Base-by-base conservation (phyloP, 2,888 invertebrate genomes). In the Polydrusus cervinus region DNA sequence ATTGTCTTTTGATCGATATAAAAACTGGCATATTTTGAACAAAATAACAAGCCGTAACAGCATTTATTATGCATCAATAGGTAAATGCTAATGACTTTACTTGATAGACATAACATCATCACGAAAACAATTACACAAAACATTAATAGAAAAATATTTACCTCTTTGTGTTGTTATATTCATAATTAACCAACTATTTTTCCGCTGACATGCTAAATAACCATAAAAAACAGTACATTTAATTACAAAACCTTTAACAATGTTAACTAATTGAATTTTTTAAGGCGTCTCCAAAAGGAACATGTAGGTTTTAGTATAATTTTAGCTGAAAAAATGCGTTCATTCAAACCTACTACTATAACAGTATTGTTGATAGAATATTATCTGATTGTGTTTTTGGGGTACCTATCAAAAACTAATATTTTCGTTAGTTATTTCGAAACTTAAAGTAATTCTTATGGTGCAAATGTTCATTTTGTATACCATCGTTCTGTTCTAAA, bases 131-230 rank as follows among this genome's bases (percentile, higher is more conserved):
- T 60, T 60, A 38, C 16, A 60, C 0, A 38, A 38, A 60, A 18
- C 16, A 60, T 34, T 14, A 60, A 60, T 3, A 2, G 38, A 18
- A 60, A 38, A 34, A 57, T 57, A 57, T 57, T 57, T 57, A 16
- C 38, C 14, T 38, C 38, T 57, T 57, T 57, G 5, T 57, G 14
- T 34, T 57, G 38, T 57, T 57, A 57, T 38, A 57, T 38, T 57
- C 34, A 57, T 57, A 57, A 57, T 57, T 38, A 60, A 38, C 38
- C 10, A 38, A 18, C 38, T 18, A 60, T 16, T 60, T 38, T 60
- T 38, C n/a, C 53, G 20, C 55, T 34, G 13, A 8, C 57, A 38
- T 38, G 57, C 57, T 38, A 60, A 60, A 60, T 18, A 38, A 38
- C 7, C 57, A 60, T 60, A 60, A 60, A 60, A 16, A 38, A 14